phyloP scores from a whole-genome alignment of 2,797 vertebrate genomes.

The Poecilia velifera region DNA sequence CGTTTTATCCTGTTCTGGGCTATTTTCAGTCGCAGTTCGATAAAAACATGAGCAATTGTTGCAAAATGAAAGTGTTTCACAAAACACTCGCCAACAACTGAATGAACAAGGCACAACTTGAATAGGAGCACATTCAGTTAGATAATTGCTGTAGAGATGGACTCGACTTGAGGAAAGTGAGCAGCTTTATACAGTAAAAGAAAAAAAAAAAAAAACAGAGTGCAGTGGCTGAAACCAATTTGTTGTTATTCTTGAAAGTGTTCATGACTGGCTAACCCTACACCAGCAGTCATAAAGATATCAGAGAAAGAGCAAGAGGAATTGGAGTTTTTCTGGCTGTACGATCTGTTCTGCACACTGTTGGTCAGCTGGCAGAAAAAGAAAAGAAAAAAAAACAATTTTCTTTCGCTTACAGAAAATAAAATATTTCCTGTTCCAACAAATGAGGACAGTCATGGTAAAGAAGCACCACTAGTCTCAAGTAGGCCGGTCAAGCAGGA shows the following conservation, averaged over 20 bases:
- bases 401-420: neutral
- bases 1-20: neutral
- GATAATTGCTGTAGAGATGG: slow-evolving; percentile 12
- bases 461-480: neutral
- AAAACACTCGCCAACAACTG: neutral
- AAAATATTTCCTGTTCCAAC: neutral
- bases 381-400: neutral
- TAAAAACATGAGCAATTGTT: neutral
- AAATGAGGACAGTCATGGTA: neutral
- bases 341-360: neutral
- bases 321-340: neutral
- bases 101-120: slow-evolving; percentile 19
- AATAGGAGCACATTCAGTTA: slow-evolving; percentile 1
- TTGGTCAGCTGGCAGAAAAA: too few relatives aligned
- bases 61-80: slow-evolving; percentile 8
- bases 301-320: neutral
- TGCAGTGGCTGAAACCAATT: neutral
- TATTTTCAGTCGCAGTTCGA: slow-evolving; percentile 3
- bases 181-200: slow-evolving; percentile 18
- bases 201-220: slow-evolving; percentile 17
- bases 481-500: neutral
- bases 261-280: neutral
- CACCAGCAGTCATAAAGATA: neutral
- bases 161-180: slow-evolving; percentile 18
- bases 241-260: slow-evolving; percentile 9